Percentiles rank a stretch among this genome's conserved stretches.
These are phyloP conservation scores for Cantharis rustica DNA, from an alignment of 2,888 invertebrate genomes.

Conservation along the genomic window DNA sequence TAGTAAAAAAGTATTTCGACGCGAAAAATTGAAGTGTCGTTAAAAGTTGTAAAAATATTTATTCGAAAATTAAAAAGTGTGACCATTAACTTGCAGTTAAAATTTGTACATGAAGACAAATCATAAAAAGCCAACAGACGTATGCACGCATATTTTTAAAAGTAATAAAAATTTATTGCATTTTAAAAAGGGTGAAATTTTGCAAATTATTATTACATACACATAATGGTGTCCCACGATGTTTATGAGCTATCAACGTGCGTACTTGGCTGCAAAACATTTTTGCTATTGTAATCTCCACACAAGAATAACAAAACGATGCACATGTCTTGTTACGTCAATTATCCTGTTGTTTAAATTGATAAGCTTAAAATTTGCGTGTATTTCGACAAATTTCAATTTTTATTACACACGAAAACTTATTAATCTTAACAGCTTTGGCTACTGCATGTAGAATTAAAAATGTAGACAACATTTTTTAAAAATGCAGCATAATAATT, in stretches of 20 bases:
- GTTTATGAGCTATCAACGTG: constrained; percentile 28
- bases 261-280: neutral
- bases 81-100: neutral
- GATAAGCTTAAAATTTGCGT: neutral
- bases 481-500: neutral
- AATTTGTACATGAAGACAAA: constrained; percentile 2
- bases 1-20: neutral
- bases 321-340: constrained; percentile 6
- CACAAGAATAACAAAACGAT: constrained; percentile 10
- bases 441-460: neutral
- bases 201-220: constrained; percentile 37
- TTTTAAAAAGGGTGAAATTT: constrained; percentile 39
- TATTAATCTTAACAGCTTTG: neutral
- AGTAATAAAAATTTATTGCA: constrained; percentile 31
- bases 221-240: constrained; percentile 29
- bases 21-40: neutral
- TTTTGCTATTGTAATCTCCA: constrained; percentile 12
- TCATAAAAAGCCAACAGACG: constrained; percentile 9
- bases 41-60: neutral
- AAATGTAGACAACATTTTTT: too few relatives aligned
- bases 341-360: neutral
- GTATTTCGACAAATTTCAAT: neutral
- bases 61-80: neutral
- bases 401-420: neutral
- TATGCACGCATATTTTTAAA: constrained; percentile 32